Percentiles rank a stretch among this genome's conserved stretches.
These are phyloP conservation scores for Entomobrya multifasciata DNA, from an alignment of 2,888 invertebrate species.

Conservation along the genomic window DNA sequence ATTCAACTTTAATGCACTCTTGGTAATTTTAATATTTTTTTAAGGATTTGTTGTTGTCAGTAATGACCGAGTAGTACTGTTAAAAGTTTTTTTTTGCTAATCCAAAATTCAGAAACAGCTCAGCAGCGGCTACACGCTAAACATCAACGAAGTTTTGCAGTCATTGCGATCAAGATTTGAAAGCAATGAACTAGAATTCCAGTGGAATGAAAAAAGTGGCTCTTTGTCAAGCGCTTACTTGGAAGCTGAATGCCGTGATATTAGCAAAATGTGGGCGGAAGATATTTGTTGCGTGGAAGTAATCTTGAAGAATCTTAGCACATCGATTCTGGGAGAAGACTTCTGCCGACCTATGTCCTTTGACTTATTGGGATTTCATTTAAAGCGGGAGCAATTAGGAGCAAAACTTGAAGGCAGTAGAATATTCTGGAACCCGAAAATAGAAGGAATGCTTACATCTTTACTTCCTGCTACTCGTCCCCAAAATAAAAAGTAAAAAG, in stretches of 20 bases:
- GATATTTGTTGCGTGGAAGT: constrained; percentile 77
- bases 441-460: constrained; percentile 60
- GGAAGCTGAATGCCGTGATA: constrained; percentile 76
- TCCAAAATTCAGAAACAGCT: constrained; percentile 58
- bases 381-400: constrained; percentile 77
- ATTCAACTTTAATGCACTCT: constrained; percentile 76
- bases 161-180: constrained; percentile 76
- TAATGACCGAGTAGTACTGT: too few species aligned
- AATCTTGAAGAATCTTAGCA: constrained; percentile 76
- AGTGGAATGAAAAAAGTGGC: constrained; percentile 78
- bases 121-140: not conserved
- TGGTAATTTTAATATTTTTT: constrained; percentile 67
- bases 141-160: constrained; percentile 71
- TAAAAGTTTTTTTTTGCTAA: not conserved
- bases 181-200: constrained; percentile 75
- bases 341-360: constrained; percentile 77
- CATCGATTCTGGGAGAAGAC: constrained; percentile 75
- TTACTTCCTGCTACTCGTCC: constrained; percentile 1
- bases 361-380: constrained; percentile 77
- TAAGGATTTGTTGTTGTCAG: too few species aligned
- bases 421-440: constrained; percentile 77
- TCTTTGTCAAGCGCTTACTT: constrained; percentile 75
- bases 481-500: not conserved
- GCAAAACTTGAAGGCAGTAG: constrained; percentile 78
- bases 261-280: constrained; percentile 75